Percentiles rank a stretch among this genome's conserved stretches.
phyloP scores from a whole-genome alignment of 2,888 invertebrate species.

The Parascotia fuliginaria region DNA sequence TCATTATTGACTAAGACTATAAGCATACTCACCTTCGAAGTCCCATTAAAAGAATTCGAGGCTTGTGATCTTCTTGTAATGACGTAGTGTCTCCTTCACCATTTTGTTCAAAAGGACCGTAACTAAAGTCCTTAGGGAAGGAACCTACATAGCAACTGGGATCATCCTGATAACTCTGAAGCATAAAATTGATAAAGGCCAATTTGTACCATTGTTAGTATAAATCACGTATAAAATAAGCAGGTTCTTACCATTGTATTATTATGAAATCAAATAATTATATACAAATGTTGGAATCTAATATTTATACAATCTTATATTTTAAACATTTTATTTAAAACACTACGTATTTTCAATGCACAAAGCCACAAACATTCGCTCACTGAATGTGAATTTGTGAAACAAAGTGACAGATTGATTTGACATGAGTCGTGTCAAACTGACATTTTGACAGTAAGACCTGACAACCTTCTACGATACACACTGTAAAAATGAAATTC shows the following conservation, averaged over 20 bases:
- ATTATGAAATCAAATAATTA: slow-evolving; percentile 12
- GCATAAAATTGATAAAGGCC: slow-evolving; percentile 42
- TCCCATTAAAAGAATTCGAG: slow-evolving; percentile 97
- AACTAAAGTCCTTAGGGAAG: slow-evolving; percentile 97
- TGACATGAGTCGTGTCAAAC: neutral
- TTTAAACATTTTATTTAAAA: slow-evolving; percentile 25
- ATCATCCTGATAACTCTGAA: slow-evolving; percentile 78
- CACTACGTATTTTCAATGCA: slow-evolving; percentile 34
- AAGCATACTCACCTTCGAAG: slow-evolving; percentile 89
- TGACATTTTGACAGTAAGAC: neutral
- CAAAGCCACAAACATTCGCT: slow-evolving; percentile 18
- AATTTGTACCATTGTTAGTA: slow-evolving; percentile 21
- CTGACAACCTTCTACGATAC: no score
- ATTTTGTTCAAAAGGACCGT: slow-evolving; percentile 94
- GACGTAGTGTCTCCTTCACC: slow-evolving; percentile 87
- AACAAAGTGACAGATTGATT: neutral
- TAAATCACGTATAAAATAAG: neutral
- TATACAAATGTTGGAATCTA: slow-evolving; percentile 21
- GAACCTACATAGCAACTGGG: slow-evolving; percentile 84
- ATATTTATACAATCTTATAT: slow-evolving; percentile 13
- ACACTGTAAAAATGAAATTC: no score
- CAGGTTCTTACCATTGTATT: slow-evolving; percentile 32
- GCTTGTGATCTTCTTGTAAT: slow-evolving; percentile 92
- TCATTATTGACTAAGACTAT: slow-evolving; percentile 6
- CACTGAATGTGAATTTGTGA: neutral